Conservation (phyloP, 1,140 invertebrate species). For the Drosophila sechellia region DNA sequence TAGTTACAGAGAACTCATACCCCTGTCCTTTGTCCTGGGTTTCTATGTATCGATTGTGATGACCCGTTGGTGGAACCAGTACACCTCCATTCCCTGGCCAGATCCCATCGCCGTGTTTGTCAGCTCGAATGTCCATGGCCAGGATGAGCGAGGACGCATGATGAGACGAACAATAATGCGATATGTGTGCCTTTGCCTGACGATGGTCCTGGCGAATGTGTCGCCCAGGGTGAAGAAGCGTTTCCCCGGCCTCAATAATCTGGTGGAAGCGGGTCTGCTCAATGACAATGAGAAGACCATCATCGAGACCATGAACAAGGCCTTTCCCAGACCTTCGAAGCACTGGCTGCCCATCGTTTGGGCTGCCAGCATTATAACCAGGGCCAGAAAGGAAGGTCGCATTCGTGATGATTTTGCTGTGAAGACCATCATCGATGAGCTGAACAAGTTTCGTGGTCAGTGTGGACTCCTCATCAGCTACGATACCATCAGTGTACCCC, state of each 20-base stretch:
- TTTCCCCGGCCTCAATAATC: constrained; percentile 94
- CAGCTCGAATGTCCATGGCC: constrained; percentile 84
- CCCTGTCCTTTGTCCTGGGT: constrained; percentile 94
- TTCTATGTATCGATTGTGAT: constrained; percentile 98
- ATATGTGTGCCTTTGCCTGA: constrained; percentile 92
- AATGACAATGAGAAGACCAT: constrained; percentile 93
- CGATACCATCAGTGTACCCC: constrained; percentile 96
- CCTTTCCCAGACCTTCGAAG: constrained; percentile 94
- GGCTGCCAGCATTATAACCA: constrained; percentile 95
- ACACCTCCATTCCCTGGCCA: constrained; percentile 91
- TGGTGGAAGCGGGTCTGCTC: constrained; percentile 95
- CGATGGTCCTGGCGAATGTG: constrained; percentile 93
- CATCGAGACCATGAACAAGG: constrained; percentile 91
- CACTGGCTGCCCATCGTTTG: constrained; percentile 98
- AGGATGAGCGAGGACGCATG: constrained; percentile 94
- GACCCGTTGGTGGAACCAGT: constrained; percentile 97
- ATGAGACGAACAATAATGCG: constrained; percentile 95
- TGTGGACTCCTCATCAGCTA: constrained; percentile 93
- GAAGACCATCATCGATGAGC: constrained; percentile 95
- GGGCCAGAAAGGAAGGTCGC: constrained; percentile 94
- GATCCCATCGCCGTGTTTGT: constrained; percentile 95
- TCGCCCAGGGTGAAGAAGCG: constrained; percentile 96
- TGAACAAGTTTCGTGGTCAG: constrained; percentile 95
- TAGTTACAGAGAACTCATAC: constrained; percentile 92
- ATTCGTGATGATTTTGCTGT: constrained; percentile 97